Evolutionary conservation across 2,113 vertebrate species (phyloP).

Genomic region (Sclerurus mexicanus): DNA sequence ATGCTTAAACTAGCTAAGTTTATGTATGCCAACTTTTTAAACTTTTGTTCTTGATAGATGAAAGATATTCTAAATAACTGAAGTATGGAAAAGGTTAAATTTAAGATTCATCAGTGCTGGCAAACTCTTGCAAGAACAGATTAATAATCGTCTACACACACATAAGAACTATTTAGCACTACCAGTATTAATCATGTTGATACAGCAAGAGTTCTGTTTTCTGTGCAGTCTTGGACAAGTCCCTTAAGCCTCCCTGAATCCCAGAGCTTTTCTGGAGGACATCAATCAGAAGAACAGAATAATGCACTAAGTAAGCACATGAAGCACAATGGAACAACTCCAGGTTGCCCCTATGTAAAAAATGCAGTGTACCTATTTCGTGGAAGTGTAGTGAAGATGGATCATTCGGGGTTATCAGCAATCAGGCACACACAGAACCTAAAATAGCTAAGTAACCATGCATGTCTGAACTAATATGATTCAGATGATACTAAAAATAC

Average conservation of each 20-base stretch:
- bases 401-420: not conserved
- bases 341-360: not conserved
- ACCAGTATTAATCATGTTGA: not conserved
- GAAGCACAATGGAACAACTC: not conserved
- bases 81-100: not conserved
- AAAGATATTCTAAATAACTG: not conserved
- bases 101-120: not conserved
- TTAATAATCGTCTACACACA: not conserved
- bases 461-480: not conserved
- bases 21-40: not conserved
- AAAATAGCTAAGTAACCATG: not conserved
- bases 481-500: not conserved
- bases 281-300: not conserved
- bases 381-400: not conserved
- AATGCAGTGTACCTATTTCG: not conserved
- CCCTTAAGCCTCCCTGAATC: not conserved
- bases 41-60: not conserved
- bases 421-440: not conserved
- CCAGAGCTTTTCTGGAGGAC: not conserved
- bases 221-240: not conserved
- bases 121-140: not conserved
- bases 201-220: not conserved
- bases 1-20: not conserved
- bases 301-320: not conserved
- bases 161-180: not conserved